Base-by-base conservation (phyloP, 1,140 invertebrate genomes). In the Drusus annulatus region DNA sequence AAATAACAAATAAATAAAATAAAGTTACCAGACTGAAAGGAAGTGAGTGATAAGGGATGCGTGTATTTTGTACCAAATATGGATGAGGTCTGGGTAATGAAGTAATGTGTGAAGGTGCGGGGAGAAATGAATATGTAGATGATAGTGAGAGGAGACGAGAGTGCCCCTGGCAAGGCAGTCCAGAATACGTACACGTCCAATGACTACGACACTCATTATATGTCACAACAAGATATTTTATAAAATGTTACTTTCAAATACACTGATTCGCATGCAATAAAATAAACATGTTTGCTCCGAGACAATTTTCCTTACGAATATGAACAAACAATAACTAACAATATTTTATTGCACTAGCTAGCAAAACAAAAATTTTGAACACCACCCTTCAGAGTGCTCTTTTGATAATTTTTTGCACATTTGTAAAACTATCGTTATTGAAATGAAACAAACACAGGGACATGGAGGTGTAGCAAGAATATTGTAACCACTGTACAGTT, bases 1-100 rank as follows among this genome's bases (percentile, higher is more conserved):
- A 83, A 83, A 83, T 83, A 83, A 81, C 79, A 83, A 83, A 83
- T 81, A 83, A 83, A 83, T 83, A 56, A 76, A 71, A 62, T 75
- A 74, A 51, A 74, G 54, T 75, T 17, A 75, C 54, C 71, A 58
- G 54, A 16, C 58, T 58, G 19, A 52, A 65, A 65, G 8, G 31
- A 28, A 65, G 23, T 45, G 10, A 45, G 36, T 45, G 36, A 45
- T 45, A 45, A 45, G 36, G 36, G 36, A 16, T 36, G 13, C 31
- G 4, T 65, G 23, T n/a, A 31, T 36, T 73, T 51, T 52, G 69
- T 51, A 54, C 45, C 45, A 54, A 73, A 52, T 52, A 65, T 0
- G 36, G 36, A 45, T 45, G 10, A 13, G 5, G 2, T 3, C 19
- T 60, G 23, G 17, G 19, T 15, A 60, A 60, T 60, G 56, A 60